These are phyloP conservation scores for Rhabdophis nuchalis DNA, from an alignment of 2,797 vertebrate species.

Conservation along the genomic window DNA sequence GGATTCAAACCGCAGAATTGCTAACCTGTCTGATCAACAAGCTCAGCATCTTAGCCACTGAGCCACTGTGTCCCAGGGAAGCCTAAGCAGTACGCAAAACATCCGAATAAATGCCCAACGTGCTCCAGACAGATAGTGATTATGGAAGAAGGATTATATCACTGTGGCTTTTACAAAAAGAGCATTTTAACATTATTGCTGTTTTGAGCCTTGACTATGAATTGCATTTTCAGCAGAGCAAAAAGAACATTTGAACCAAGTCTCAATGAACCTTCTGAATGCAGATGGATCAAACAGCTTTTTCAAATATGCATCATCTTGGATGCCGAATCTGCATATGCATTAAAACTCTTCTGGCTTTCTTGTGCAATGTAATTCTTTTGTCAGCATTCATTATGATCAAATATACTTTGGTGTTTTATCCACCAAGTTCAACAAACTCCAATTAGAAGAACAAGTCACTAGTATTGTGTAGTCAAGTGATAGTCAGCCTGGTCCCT, in stretches of 20 bases:
- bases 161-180: background rate
- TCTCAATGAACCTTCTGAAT: background rate
- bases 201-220: background rate
- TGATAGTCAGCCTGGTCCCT: too few relatives aligned
- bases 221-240: background rate
- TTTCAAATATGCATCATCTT: background rate
- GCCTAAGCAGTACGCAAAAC: background rate
- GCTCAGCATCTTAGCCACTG: too few relatives aligned
- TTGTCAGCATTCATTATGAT: background rate
- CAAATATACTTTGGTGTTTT: background rate
- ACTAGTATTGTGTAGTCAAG: background rate
- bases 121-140: background rate
- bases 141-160: background rate
- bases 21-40: too few relatives aligned
- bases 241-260: background rate
- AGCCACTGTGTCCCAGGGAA: too few relatives aligned
- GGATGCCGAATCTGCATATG: background rate
- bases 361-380: background rate
- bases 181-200: background rate
- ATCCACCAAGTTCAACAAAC: background rate
- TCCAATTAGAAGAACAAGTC: background rate
- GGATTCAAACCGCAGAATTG: too few relatives aligned
- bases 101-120: background rate
- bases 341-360: background rate
- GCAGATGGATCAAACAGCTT: background rate